Percentiles rank a stretch among this genome's conserved stretches.
Evolutionary conservation across 2,797 vertebrate genomes (phyloP).

Genomic region (Sebastes taczanowskii): DNA sequence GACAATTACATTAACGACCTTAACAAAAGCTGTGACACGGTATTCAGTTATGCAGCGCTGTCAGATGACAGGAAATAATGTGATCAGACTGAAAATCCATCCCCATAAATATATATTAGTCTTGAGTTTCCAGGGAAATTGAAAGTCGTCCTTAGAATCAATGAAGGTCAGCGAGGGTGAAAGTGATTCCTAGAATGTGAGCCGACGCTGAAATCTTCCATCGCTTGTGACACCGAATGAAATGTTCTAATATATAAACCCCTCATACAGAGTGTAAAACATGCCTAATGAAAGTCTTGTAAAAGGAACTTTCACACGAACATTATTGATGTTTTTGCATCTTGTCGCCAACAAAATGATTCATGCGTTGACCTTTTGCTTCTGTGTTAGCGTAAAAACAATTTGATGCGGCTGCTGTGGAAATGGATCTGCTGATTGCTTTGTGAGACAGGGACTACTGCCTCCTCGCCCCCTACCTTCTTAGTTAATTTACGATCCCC

Average conservation of each 20-base stretch:
- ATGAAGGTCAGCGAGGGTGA: not conserved
- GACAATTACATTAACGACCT: not conserved
- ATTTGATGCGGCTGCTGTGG: not conserved
- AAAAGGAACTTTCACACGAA: not conserved
- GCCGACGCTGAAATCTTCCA: not conserved
- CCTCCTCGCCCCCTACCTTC: not conserved
- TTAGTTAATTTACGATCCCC: not conserved
- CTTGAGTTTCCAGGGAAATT: conserved; percentile 7
- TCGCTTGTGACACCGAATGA: not conserved
- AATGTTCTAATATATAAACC: not conserved
- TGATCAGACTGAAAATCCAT: not conserved
- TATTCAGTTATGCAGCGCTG: not conserved
- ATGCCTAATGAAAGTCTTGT: not conserved
- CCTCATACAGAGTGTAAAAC: not conserved
- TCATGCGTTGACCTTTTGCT: conserved; percentile 29
- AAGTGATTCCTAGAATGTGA: not conserved
- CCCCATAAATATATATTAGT: not conserved
- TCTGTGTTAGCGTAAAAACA: conserved; percentile 2
- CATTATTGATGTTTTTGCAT: conserved; percentile 18
- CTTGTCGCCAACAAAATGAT: conserved; percentile 5
- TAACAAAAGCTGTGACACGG: not conserved
- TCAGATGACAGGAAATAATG: not conserved
- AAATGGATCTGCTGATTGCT: conserved; percentile 6
- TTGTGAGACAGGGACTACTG: not conserved
- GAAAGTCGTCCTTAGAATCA: conserved; percentile 1